phyloP scores from a whole-genome alignment of 2,888 invertebrate species.

The Nomada ruficornis region DNA sequence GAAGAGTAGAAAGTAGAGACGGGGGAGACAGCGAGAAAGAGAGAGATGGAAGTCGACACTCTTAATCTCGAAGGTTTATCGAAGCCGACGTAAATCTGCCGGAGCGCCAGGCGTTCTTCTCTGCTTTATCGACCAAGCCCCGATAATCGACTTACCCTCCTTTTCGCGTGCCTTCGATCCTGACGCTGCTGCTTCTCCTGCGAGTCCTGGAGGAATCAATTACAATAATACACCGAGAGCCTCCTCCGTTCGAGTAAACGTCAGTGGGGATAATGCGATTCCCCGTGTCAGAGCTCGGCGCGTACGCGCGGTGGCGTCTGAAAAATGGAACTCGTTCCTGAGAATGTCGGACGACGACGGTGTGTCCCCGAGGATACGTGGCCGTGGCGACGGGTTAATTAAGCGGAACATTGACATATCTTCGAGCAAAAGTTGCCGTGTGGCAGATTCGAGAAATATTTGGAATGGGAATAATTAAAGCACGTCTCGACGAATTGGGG shows the following conservation, averaged over 20 bases:
- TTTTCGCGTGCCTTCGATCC: slow-evolving; percentile 32
- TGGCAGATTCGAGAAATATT: slow-evolving; percentile 18
- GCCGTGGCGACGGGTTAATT: slow-evolving; percentile 17
- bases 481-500: neutral
- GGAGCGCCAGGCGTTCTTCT: slow-evolving; percentile 74
- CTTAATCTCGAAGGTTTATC: slow-evolving; percentile 81
- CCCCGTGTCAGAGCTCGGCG: slow-evolving; percentile 32
- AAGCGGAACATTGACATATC: slow-evolving; percentile 43
- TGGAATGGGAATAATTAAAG: slow-evolving; percentile 27
- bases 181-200: slow-evolving; percentile 20
- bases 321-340: slow-evolving; percentile 29
- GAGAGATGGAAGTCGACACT: slow-evolving; percentile 69
- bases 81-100: slow-evolving; percentile 81
- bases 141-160: slow-evolving; percentile 72
- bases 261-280: slow-evolving; percentile 63
- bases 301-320: neutral
- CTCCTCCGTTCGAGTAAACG: slow-evolving; percentile 62
- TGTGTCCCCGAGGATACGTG: neutral
- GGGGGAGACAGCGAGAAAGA: slow-evolving; percentile 15
- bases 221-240: slow-evolving; percentile 69
- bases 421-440: slow-evolving; percentile 16
- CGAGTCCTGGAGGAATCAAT: slow-evolving; percentile 66
- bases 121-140: slow-evolving; percentile 73
- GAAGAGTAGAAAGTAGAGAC: neutral
- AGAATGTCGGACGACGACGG: slow-evolving; percentile 16